Evolutionary conservation across 2,888 invertebrate genomes (phyloP), one percentile per base, ranked within the genome.

Genomic region (Branchellion lobata): DNA sequence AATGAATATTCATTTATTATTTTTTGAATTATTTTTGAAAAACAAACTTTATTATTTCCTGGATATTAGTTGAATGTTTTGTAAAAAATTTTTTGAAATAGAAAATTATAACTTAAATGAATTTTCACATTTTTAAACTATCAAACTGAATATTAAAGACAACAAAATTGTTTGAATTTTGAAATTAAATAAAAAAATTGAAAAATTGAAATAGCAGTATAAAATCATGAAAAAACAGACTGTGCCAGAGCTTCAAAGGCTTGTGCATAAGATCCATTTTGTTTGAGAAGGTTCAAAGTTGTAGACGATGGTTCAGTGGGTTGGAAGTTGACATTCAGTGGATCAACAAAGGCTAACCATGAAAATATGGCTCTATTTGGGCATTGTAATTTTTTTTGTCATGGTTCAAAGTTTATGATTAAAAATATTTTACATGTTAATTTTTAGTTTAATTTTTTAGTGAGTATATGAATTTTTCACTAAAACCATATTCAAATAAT

Each of bases 281-380:
- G 24, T 29, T 72, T 72, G 11, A 72, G 72, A 14, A 34, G 47
- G 33, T 72, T 72, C 31, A 72, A 18, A 29, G 36, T n/a, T 2
- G 24, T 33, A 29, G 40, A 34, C 14, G 47, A 72, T 33, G 36
- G 40, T 21, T 40, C 72, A 36, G 33, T 21, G 33, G 36, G 1
- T 1, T n/a, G 0, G 34, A 34, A 72, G 1, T 11, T 36, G 27
- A 72, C 21, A 14, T 5, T 72, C 0, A 14, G 27, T 21, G 47
- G 40, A 72, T 72, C 72, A 2, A 72, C 72, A 72, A 72, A 36
- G 21, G 72, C 33, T 24, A 72, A 47, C 72, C 72, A 72, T 8
- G 72, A 40, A 36, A 72, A 72, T 24, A 72, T 72, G 5, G 72
- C 72, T 29, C 72, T 72, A n/a, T 57, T 57, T 5, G n/a, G 5